Evolutionary conservation across 1,140 invertebrate genomes (phyloP), one percentile per base, ranked within the genome.

Genomic region (Trachymyrmex septentrionalis): DNA sequence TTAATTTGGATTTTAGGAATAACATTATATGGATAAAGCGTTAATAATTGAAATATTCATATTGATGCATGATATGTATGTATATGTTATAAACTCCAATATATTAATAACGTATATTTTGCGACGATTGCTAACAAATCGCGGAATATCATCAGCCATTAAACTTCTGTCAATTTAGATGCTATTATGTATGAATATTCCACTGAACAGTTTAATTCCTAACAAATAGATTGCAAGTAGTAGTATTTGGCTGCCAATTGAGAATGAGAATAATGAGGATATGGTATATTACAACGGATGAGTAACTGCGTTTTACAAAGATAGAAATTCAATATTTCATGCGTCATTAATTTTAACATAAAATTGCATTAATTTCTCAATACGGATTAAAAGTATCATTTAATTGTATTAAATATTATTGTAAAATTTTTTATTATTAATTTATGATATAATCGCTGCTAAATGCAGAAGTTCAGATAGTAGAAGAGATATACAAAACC

Each of bases 121-220:
- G 34, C 9, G 55, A 16, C 30, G 10, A 71, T 81, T 69, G 21
- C 14, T 81, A 44, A 19, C 19, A 50, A 64, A 27, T 30, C 21
- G n/a, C 7, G 27, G 3, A 44, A 57, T 57, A 81, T 57, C 24
- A 66, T 80, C 59, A 38, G 2, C 1, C 14, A 80, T 71, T 69
- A 81, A 71, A 57, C 14, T 38, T 81, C 64, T 38, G 48, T 16
- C 21, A n/a, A 81, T 81, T 71, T 57, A 69, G 16, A 19, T 38
- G 53, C 30, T 30, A 12, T 34, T 34, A 19, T 59, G 21, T 5
- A 24, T 80, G 27, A 67, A 80, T 53, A 57, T 71, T 38, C 16
- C 10, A 71, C 50, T 71, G 34, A 71, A 44, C 57, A 57, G 53
- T 27, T 67, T 59, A 71, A 81, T 12, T 10, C 24, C 66, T 69